Percentiles rank a stretch among this genome's conserved stretches.
Evolutionary conservation across 1,140 invertebrate genomes (phyloP).

Genomic region (Cecropterus lyciades): DNA sequence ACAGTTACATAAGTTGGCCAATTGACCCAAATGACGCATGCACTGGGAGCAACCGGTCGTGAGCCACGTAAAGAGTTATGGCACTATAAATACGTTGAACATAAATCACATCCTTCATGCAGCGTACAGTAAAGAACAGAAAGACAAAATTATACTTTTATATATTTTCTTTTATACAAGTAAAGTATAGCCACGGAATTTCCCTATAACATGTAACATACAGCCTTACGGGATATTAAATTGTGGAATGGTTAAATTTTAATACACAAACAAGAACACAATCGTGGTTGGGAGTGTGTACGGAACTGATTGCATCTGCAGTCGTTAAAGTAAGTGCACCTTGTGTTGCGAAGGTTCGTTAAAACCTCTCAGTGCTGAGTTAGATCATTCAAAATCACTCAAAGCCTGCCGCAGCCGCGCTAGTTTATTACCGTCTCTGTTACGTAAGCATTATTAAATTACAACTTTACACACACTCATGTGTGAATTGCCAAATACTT

Average conservation of each 20-base stretch:
- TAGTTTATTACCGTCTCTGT: neutral
- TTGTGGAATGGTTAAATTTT: too few relatives aligned
- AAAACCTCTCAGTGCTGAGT: conserved; percentile 19
- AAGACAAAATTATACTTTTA: neutral
- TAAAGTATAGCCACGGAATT: neutral
- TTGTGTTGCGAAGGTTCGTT: conserved; percentile 15
- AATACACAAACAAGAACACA: neutral
- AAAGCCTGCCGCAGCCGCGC: neutral
- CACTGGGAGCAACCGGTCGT: conserved; percentile 30
- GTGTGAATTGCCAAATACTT: too few relatives aligned
- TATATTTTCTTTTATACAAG: neutral
- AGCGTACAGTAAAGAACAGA: neutral
- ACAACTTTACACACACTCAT: neutral
- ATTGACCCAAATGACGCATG: conserved; percentile 55
- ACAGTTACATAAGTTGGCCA: conserved; percentile 54
- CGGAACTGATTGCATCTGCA: neutral
- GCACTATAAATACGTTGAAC: conserved; percentile 15
- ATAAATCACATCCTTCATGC: neutral
- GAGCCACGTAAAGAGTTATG: conserved; percentile 7
- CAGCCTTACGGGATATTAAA: too few relatives aligned
- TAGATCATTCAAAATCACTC: neutral
- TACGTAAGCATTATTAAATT: neutral
- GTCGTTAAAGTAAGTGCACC: neutral
- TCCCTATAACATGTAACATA: too few relatives aligned
- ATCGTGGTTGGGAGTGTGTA: neutral